Percentiles rank a stretch among this genome's conserved stretches.
These are phyloP conservation scores for Ia io DNA, from an alignment of 2,113 vertebrate genomes.

Conservation along the genomic window DNA sequence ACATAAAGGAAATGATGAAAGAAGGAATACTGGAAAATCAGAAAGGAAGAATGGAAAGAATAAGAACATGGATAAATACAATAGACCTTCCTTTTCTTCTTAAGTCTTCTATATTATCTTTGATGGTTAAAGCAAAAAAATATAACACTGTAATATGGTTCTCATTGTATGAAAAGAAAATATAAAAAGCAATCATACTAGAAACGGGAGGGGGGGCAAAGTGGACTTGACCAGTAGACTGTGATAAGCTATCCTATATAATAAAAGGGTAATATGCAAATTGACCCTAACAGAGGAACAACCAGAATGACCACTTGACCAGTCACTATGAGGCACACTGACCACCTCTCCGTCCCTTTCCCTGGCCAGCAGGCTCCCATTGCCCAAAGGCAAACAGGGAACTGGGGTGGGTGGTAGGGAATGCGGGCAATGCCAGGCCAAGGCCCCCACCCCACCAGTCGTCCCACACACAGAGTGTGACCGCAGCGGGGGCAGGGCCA, in stretches of 20 bases:
- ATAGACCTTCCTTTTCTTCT: not conserved
- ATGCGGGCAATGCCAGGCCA: too few species aligned
- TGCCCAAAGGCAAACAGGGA: too few species aligned
- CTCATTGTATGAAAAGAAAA: not conserved
- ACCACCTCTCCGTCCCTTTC: too few species aligned
- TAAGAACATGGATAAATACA: not conserved
- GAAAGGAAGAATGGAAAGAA: not conserved
- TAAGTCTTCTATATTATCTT: not conserved
- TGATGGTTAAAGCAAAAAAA: not conserved
- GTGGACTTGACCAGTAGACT: not conserved
- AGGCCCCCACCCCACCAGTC: too few species aligned
- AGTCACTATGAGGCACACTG: too few species aligned
- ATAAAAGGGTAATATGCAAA: too few species aligned
- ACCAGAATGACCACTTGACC: too few species aligned
- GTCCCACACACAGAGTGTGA: too few species aligned
- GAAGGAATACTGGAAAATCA: not conserved
- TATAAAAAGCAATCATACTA: not conserved
- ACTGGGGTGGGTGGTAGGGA: too few species aligned
- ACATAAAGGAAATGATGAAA: not conserved
- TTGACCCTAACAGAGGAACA: too few species aligned
- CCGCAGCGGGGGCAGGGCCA: too few species aligned
- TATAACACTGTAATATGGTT: not conserved
- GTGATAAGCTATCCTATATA: not conserved
- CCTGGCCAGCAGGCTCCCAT: too few species aligned
- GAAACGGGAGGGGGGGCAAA: not conserved